These are phyloP conservation scores for Drosophila merina DNA, from an alignment of 2,888 invertebrate species.

Conservation along the genomic window DNA sequence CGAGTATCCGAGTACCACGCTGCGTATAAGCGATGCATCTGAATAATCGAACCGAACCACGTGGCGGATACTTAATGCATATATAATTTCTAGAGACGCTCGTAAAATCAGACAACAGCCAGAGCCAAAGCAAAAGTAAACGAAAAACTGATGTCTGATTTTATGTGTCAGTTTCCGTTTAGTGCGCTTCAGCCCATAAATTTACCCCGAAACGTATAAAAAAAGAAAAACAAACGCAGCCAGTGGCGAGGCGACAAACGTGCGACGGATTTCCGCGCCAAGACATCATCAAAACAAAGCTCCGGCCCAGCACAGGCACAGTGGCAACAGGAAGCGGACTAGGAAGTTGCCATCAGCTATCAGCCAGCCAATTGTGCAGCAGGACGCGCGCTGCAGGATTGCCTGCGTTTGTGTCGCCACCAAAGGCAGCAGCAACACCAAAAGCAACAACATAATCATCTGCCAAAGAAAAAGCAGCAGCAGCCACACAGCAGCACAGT, in stretches of 20 bases:
- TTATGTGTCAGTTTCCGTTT: constrained; percentile 67
- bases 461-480: constrained; percentile 37
- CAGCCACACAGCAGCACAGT: constrained; percentile 33
- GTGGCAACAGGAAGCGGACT: constrained; percentile 62
- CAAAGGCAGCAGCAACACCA: constrained; percentile 28
- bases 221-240: constrained; percentile 12
- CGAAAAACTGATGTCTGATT: constrained; percentile 16
- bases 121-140: constrained; percentile 1
- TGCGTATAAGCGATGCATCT: constrained; percentile 61
- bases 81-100: constrained; percentile 24
- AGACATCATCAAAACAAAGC: constrained; percentile 49
- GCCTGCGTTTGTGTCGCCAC: constrained; percentile 26
- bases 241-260: constrained; percentile 47
- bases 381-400: constrained; percentile 57
- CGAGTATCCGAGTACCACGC: constrained; percentile 39
- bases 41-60: constrained; percentile 24
- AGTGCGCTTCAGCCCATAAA: constrained; percentile 53
- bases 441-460: constrained; percentile 23
- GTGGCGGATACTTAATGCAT: constrained; percentile 56
- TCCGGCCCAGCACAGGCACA: constrained; percentile 39
- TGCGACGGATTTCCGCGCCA: constrained; percentile 69
- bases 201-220: constrained; percentile 53
- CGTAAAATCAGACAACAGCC: constrained; percentile 38
- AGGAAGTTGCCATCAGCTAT: constrained; percentile 51
- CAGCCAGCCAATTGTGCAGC: constrained; percentile 69